Base-by-base conservation (phyloP, 2,888 invertebrate species). In the Ganaspis brasiliensis region DNA sequence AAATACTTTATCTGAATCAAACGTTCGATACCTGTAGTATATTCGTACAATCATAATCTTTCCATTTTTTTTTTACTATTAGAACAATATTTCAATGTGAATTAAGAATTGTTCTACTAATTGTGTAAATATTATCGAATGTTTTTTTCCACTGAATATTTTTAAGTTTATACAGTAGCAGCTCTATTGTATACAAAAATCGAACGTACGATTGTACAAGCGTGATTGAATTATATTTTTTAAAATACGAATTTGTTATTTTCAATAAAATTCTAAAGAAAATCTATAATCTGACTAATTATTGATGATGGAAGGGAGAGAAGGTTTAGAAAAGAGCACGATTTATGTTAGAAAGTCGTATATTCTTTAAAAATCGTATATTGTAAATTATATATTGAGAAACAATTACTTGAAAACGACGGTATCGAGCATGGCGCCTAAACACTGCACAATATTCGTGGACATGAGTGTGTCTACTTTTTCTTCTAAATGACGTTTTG, bases 401-500 rank as follows among this genome's bases (percentile, higher is more conserved):
- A 72, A 76, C 74, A 84, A 81, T 94, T 93, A 97, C 93, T 97
- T 97, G 93, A 98, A 98, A 75, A 97, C 96, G 88, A 97, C 96
- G 26, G 97, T 96, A 92, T 99, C 98, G 73, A 99, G 94, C 98
- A 98, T 98, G 45, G 99, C 98, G 85, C 99, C 99, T 90, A 99
- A 94, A 92, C 97, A 98, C 93, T 99, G 99, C 75, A 98, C 98
- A 92, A 99, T 99, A 92, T 99, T 99, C 85, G 97, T 96, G 74
- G 98, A 96, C 98, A 99, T 98, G 73, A 99, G 93, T 79, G 97
- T 95, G 92, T 98, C 98, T 21, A 99, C 99, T 92, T 99, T 98
- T 91, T 99, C 99, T 92, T 99, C 99, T 91, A 99, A 94, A 95
- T 99, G 99, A 85, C 99, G 95, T 93, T 99, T 99, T 24, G 99